Evolutionary conservation across 2,888 invertebrate genomes (phyloP).

Genomic region (Lamellibrachia satsuma): DNA sequence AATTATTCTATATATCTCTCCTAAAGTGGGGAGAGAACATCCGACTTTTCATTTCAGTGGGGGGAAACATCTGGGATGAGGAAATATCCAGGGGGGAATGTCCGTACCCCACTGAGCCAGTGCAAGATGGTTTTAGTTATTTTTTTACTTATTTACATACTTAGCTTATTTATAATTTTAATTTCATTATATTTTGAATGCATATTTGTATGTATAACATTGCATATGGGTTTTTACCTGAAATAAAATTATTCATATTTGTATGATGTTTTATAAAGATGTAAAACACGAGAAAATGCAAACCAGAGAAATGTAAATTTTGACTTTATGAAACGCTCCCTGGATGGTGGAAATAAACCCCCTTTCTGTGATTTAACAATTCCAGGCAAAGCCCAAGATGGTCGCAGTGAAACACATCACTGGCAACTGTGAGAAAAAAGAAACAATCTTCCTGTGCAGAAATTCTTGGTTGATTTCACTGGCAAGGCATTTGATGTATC

Average conservation of each 20-base stretch:
- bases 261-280: background rate
- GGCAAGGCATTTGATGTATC: background rate
- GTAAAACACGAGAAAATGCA: background rate
- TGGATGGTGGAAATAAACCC: background rate
- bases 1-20: no score
- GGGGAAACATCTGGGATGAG: no score
- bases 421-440: background rate
- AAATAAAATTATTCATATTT: background rate
- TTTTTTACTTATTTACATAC: no score
- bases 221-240: no score
- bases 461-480: background rate
- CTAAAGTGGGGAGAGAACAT: no score
- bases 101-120: no score
- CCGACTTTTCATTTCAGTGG: no score
- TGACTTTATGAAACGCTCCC: background rate
- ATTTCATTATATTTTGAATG: no score
- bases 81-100: no score
- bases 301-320: background rate
- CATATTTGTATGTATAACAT: no score
- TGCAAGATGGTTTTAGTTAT: no score
- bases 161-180: no score
- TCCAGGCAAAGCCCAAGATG: background rate
- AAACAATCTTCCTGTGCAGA: background rate
- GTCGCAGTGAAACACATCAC: background rate
- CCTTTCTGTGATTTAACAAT: background rate